Evolutionary conservation across 1,140 invertebrate species (phyloP), one percentile per base, ranked within the genome.

Genomic region (Drosophila insularis): DNA sequence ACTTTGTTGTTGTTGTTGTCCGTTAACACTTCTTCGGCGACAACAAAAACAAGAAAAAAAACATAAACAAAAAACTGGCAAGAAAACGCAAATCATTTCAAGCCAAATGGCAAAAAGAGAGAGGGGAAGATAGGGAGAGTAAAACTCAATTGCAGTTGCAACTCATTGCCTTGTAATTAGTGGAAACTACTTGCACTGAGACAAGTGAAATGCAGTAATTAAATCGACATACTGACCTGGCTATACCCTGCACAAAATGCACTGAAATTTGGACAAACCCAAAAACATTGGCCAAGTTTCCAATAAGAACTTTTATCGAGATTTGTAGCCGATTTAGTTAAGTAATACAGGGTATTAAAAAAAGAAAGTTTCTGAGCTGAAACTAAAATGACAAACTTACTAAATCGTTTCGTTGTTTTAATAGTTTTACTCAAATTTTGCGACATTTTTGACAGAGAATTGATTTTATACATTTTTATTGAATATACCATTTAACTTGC

Each of bases 141-240:
- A 53, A 46, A 65, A 46, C 68, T 64, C 55, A 53, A 58, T 65
- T 65, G 66, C 71, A 35, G 74, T 67, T 67, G 66, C 77, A 77
- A 89, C 80, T 87, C 82, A 87, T 87, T 87, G 82, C 84, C 80
- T 79, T 80, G 82, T 87, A 87, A 87, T 87, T 87, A 87, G 82
- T 87, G 84, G 80, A 84, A 84, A 87, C 89, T 84, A 87, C 82
- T 81, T 84, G 74, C 68, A 56, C 67, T 65, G 74, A 63, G 75
- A 66, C 62, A 82, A 85, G 69, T 56, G 61, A 68, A 63, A 55
- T 68, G 46, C 40, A 67, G 32, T 35, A 55, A 39, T 35, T 35
- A 35, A 35, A 8, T 35, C 32, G 8, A 7, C 32, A 35, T 4
- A 11, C 32, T 11, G 32, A 10, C 32, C 10, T 35, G 32, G 7